phyloP scores from a whole-genome alignment of 2,888 invertebrate species.

The Nephrotoma flavescens region DNA sequence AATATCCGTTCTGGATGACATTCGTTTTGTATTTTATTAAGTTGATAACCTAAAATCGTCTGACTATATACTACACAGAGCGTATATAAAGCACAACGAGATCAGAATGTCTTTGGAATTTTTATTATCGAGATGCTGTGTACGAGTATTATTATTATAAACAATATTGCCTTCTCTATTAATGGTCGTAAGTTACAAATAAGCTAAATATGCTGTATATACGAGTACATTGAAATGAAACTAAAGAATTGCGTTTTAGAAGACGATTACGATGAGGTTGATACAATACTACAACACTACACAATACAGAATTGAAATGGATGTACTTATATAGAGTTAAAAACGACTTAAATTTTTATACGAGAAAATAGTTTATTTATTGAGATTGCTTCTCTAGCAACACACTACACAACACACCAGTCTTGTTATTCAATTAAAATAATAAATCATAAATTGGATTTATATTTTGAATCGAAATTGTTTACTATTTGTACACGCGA shows the following conservation, averaged over 20 bases:
- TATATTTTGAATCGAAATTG: background rate
- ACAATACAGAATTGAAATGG: background rate
- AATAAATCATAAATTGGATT: background rate
- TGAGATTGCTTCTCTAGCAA: background rate
- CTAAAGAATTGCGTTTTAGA: background rate
- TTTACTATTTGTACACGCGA: background rate
- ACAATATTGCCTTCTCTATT: background rate
- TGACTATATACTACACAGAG: background rate
- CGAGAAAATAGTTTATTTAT: background rate
- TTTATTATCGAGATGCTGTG: background rate
- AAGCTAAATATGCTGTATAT: background rate
- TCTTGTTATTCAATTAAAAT: background rate
- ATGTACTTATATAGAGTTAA: too few species aligned
- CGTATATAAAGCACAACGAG: background rate
- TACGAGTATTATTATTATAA: background rate
- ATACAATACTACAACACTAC: background rate
- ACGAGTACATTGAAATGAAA: background rate
- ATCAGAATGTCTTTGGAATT: background rate
- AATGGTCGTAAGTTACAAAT: background rate
- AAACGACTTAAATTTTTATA: background rate
- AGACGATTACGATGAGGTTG: background rate
- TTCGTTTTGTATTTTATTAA: background rate
- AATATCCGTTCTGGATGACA: background rate
- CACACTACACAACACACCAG: background rate
- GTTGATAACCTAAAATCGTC: background rate